Base-by-base conservation (phyloP, 1,140 invertebrate species). In the Drosophila ogumai region DNA sequence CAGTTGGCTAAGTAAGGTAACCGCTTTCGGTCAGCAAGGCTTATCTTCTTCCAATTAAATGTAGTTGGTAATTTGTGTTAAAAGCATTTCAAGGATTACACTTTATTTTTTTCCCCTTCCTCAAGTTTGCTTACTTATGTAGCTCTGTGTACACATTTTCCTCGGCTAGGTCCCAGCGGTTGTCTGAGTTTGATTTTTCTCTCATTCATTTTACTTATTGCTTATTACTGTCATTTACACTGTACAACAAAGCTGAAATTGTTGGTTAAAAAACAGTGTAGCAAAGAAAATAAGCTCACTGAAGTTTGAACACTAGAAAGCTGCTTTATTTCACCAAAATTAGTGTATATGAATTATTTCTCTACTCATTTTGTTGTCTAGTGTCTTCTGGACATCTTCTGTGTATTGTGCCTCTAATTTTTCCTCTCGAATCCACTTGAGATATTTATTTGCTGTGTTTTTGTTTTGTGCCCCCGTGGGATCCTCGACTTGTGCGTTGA, bases 31-130 rank as follows among this genome's bases (percentile, higher is more conserved):
- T 28, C 64, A 47, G 63, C 15, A 40, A 25, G 41, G 68, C 63
- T 43, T 34, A 41, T 52, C 41, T 57, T 32, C 10, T 28, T 7
- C 22, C 76, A 79, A 82, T 84, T 84, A 75, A 79, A 50, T 64
- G 57, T 58, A 65, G 64, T 80, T 68, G 41, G 68, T 75, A 81
- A 77, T 79, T 82, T 79, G 38, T 69, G 65, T 75, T 84, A 71
- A 82, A 84, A 82, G 81, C 81, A 75, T 80, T 84, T 82, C 65
- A 82, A 67, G 71, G 80, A 79, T 61, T 79, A 59, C 34, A 61
- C 69, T 79, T 66, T 63, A 52, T 73, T 50, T 50, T 36, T 15
- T 9, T 19, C 12, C 19, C 17, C 32, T 7, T 8, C 49, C 31
- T 40, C 61, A 64, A 64, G 55, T 34, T 64, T 71, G 36, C 38